Evolutionary conservation across 2,888 invertebrate species (phyloP), one percentile per base, ranked within the genome.

Genomic region (Orchestes rusci): DNA sequence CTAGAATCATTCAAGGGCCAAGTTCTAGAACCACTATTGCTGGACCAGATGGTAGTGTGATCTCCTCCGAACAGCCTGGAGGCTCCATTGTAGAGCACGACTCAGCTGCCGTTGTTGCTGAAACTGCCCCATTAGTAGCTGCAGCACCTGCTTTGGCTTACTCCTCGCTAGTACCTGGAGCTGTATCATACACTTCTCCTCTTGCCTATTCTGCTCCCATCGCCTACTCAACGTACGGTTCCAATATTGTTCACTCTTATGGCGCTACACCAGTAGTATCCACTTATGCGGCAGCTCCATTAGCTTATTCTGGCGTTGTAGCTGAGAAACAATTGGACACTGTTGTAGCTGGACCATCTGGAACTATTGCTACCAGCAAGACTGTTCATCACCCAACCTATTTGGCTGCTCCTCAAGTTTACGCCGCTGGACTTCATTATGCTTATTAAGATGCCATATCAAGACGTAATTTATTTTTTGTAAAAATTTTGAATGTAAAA

Each of bases 1-100:
- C 56, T 2, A 50, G 51, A 20, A 52, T 62, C 27, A 46, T 63
- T 16, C 61, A 62, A 55, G 61, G 61, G 40, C 61, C 61, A 13
- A 60, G 61, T 52, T 55, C 54, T 33, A 61, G 54, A 35, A 58
- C 60, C 18, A 61, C 60, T 8, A 50, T 60, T 4, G 53, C 61
- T n/a, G 61, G 61, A 17, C 57, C 58, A 16, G 60, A 62, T 38
- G 61, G 61, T 19, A 61, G 60, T 40, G 55, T 56, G 16, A 61
- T 60, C 42, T 57, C 58, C 3, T 53, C 62, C 13, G 55, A 56
- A 13, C 52, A 57, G 18, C 61, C 61, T 33, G 62, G 58, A 15
- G 61, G 60, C 16, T 50, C 55, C 39, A 55, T 62, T 37, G 36
- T 63, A 33, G 55, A 59, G 12, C 51, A 55, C 39, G 55, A 54